Conservation (phyloP, 2,113 vertebrate genomes). For the Albula goreensis region DNA sequence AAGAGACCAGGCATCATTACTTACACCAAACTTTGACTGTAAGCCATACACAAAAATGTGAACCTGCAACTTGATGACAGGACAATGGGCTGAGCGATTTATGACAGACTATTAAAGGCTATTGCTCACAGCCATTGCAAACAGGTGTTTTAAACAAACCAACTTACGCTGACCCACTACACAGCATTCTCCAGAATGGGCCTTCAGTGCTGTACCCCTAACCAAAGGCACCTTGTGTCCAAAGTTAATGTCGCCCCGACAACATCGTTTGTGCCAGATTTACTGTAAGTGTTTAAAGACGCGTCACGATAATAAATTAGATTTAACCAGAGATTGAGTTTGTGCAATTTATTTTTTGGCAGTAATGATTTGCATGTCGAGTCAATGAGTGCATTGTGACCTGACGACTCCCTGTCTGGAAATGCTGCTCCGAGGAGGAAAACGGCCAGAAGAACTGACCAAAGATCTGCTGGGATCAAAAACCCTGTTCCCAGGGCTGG, state of each 20-base stretch:
- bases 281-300: constrained; percentile 16
- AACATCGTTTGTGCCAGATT: constrained; percentile 32
- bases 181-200: constrained; percentile 36
- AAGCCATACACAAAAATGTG: constrained; percentile 50
- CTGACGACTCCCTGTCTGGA: constrained; percentile 1
- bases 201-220: not conserved
- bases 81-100: constrained; percentile 70
- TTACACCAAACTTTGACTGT: constrained; percentile 4
- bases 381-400: constrained; percentile 45
- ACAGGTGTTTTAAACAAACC: constrained; percentile 68
- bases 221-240: constrained; percentile 18
- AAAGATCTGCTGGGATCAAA: not conserved
- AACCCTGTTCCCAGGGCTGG: not conserved
- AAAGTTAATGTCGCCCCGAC: constrained; percentile 1
- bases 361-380: constrained; percentile 23
- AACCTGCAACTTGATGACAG: constrained; percentile 65
- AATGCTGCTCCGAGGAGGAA: constrained; percentile 6
- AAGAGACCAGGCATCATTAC: not conserved
- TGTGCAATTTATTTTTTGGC: constrained; percentile 32
- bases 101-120: constrained; percentile 66
- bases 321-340: constrained; percentile 45
- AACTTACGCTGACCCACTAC: constrained; percentile 42
- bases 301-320: constrained; percentile 40
- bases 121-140: constrained; percentile 61
- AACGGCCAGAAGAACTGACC: constrained; percentile 7